Conservation (phyloP, 2,113 vertebrate species). For the Neodon shergylaensis region DNA sequence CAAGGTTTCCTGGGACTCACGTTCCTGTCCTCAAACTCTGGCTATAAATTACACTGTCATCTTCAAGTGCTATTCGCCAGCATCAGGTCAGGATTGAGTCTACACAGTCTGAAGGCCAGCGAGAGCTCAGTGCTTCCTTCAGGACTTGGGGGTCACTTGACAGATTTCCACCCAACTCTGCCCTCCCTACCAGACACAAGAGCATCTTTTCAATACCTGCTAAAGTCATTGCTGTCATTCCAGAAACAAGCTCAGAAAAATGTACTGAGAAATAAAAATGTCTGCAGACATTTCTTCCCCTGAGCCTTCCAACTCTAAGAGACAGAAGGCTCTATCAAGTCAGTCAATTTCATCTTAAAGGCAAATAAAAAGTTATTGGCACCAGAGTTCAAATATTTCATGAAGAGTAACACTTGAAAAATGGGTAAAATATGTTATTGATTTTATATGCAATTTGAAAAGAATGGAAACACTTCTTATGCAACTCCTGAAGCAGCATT, state of each 20-base stretch:
- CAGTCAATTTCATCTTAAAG: slow-evolving; percentile 60
- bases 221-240: slow-evolving; percentile 52
- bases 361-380: slow-evolving; percentile 70
- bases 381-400: slow-evolving; percentile 27
- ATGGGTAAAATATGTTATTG: neutral
- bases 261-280: slow-evolving; percentile 59
- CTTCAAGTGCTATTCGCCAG: neutral
- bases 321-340: slow-evolving; percentile 59
- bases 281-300: slow-evolving; percentile 60
- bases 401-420: neutral
- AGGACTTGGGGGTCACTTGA: neutral
- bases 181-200: neutral
- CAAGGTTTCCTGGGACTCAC: neutral
- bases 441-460: neutral
- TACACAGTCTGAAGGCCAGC: neutral
- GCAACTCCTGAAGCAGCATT: neutral
- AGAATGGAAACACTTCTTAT: slow-evolving; percentile 38
- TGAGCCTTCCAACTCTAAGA: slow-evolving; percentile 22
- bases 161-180: neutral
- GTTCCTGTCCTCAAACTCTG: neutral
- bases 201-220: neutral
- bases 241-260: slow-evolving; percentile 61
- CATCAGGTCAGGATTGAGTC: neutral
- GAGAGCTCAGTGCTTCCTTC: neutral
- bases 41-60: neutral